These are phyloP conservation scores for Craniophora ligustri DNA, from an alignment of 2,888 invertebrate genomes.

Conservation along the genomic window DNA sequence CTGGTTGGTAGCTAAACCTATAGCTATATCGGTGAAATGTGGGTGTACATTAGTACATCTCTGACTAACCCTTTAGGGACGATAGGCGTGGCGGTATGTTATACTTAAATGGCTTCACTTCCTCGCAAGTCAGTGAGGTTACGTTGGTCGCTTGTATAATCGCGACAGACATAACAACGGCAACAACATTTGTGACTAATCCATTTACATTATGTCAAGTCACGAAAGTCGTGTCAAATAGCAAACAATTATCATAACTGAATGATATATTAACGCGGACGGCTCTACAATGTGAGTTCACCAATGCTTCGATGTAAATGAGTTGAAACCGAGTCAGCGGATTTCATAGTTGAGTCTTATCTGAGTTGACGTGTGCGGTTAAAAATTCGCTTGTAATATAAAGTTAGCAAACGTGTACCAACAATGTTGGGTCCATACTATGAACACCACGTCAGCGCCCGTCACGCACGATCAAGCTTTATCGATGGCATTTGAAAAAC, in stretches of 20 bases:
- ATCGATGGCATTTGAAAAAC: conserved; percentile 46
- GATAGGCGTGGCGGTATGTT: no score
- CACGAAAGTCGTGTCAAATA: conserved; percentile 68
- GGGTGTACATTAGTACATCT: no score
- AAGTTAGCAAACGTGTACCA: conserved; percentile 35
- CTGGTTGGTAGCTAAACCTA: no score
- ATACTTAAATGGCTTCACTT: conserved; percentile 51
- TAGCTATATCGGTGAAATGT: no score
- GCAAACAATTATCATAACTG: conserved; percentile 55
- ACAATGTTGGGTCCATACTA: conserved; percentile 31
- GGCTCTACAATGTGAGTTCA: conserved; percentile 21
- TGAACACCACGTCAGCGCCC: conserved; percentile 50
- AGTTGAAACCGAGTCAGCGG: conserved; percentile 38
- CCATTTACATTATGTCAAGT: conserved; percentile 64
- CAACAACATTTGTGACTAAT: conserved; percentile 68
- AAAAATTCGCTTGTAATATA: conserved; percentile 11
- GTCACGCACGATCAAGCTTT: conserved; percentile 58
- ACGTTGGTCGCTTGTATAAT: conserved; percentile 56
- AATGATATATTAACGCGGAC: conserved; percentile 44
- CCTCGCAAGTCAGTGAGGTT: conserved; percentile 33
- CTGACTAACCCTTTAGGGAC: no score
- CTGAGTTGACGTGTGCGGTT: conserved; percentile 29
- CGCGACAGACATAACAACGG: conserved; percentile 60
- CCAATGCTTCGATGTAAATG: conserved; percentile 33
- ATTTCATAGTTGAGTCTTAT: conserved; percentile 34